Base-by-base conservation (phyloP, 2,888 invertebrate species). In the Ypsolopha scabrella region DNA sequence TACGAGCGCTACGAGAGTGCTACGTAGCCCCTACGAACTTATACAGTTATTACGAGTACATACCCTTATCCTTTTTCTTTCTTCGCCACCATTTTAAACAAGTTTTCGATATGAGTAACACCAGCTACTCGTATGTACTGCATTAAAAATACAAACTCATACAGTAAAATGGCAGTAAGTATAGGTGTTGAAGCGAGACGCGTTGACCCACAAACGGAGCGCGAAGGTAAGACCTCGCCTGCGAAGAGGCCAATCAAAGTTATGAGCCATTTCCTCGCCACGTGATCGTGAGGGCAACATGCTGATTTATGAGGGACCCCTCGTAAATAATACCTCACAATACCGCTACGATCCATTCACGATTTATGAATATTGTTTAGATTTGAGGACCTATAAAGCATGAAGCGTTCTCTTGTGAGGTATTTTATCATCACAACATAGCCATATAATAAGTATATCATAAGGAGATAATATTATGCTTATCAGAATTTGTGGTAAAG, bases 201-300 rank as follows among this genome's bases (percentile, higher is more conserved):
- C 63, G 67, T 61, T 69, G 68, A 71, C 67, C 70, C 58, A 68
- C 65, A 68, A 68, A 60, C 59, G 58, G 58, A 24, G 24, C 24
- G 59, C 58, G 62, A 64, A 71, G 70, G 67, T 63, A 57, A 64
- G 62, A 65, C 62, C 65, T 68, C 66, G 65, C 58, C 57, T 49
- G 58, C 58, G 60, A 67, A 63, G 60, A 64, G 67, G 60, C 67
- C 67, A 72, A 73, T 77, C 72, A 69, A 72, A 71, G 59, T 70
- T 72, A 75, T 69, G 69, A 70, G 64, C 68, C 65, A 70, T 76
- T 72, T 72, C 66, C 61, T 66, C 58, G 56, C 62, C 53, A 54
- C 64, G 67, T 69, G 39, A 24, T 24, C 24, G 36, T 41, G 67
- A 65, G 70, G 62, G 62, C 58, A 57, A 64, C 61, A 67, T 69